These are phyloP conservation scores for Stenolophus ochropezus DNA, from an alignment of 2,888 invertebrate species.

Conservation along the genomic window DNA sequence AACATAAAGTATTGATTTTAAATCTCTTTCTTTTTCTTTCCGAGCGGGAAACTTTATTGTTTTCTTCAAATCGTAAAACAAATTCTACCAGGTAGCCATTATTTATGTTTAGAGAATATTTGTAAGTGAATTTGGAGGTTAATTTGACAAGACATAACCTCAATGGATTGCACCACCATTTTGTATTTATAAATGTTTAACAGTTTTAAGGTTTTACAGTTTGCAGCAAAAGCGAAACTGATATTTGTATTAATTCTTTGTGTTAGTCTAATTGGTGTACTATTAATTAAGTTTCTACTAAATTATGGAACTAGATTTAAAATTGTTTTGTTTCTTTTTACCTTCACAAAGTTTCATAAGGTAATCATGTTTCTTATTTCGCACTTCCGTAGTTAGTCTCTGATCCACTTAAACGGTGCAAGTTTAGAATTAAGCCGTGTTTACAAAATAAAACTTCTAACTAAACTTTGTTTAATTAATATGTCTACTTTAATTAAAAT, in stretches of 20 bases:
- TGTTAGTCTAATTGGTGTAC: constrained; percentile 2
- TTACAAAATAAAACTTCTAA: constrained; percentile 21
- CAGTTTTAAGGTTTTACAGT: not conserved
- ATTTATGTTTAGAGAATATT: not conserved
- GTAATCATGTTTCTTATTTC: constrained; percentile 58
- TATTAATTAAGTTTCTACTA: constrained; percentile 24
- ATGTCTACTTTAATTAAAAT: not conserved
- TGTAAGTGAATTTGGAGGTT: not conserved
- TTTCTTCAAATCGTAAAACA: constrained; percentile 22
- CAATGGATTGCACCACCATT: not conserved
- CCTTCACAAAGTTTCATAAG: constrained; percentile 58
- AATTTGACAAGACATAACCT: constrained; percentile 1
- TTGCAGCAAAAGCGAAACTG: not conserved
- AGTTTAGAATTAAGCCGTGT: constrained; percentile 26
- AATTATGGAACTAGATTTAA: constrained; percentile 43
- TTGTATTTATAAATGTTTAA: too few relatives aligned
- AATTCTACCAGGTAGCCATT: not conserved
- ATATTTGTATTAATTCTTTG: not conserved
- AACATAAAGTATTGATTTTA: constrained; percentile 25
- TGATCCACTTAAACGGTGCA: constrained; percentile 49
- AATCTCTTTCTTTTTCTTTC: constrained; percentile 6
- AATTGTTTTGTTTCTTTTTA: constrained; percentile 55
- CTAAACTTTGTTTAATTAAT: constrained; percentile 10
- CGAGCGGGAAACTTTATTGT: constrained; percentile 5
- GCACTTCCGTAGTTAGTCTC: constrained; percentile 54